A percentile compares a stretch with the other conserved stretches of the same genome.
Conservation (phyloP, 2,113 vertebrate species). For the Cricetomys ansorgei region DNA sequence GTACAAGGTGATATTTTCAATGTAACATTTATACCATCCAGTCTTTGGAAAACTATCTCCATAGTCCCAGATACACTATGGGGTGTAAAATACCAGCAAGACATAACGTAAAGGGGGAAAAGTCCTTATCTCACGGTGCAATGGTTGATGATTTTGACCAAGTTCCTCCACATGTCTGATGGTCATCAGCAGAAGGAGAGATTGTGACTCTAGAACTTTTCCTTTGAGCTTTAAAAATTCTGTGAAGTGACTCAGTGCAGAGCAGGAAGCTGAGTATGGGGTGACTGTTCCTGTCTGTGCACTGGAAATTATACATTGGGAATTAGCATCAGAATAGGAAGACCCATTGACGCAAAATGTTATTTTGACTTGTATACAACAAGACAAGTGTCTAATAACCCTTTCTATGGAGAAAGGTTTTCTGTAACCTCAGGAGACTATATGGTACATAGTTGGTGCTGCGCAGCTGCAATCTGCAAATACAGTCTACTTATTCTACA, state of each 20-base stretch:
- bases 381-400: neutral
- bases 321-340: neutral
- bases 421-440: neutral
- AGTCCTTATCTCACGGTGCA: neutral
- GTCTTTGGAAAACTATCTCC: conserved; percentile 5
- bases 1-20: conserved; percentile 36
- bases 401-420: conserved; percentile 4
- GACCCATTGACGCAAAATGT: neutral
- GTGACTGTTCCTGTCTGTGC: neutral
- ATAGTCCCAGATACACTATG: neutral
- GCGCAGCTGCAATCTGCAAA: neutral
- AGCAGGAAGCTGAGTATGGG: neutral
- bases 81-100: conserved; percentile 3
- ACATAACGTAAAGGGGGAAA: neutral
- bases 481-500: conserved; percentile 42
- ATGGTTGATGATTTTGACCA: neutral
- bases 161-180: neutral
- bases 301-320: neutral
- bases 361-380: conserved; percentile 40
- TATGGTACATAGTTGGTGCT: neutral
- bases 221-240: neutral
- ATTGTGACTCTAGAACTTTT: neutral
- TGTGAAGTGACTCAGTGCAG: neutral
- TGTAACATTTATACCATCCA: neutral
- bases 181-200: neutral